Percentiles rank a stretch among this genome's conserved stretches.
phyloP scores from a whole-genome alignment of 64 coral and sea anemone genomes.

The Montipora sp. region DNA sequence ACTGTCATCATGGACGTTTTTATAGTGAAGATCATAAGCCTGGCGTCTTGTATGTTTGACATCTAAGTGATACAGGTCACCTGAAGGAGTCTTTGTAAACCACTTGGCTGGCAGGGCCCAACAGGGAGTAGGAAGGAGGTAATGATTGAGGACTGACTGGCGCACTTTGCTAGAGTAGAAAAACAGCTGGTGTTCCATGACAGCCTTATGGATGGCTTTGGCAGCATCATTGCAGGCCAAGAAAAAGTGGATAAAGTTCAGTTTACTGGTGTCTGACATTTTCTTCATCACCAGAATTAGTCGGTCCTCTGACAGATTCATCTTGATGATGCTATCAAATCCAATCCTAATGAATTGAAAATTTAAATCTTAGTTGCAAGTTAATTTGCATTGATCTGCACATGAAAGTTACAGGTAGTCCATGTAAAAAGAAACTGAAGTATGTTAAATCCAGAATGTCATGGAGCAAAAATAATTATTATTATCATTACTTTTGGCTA shows the following conservation, averaged over 20 bases:
- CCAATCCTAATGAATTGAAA: slow-evolving; percentile 72
- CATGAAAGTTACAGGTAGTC: no score
- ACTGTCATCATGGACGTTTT: slow-evolving; percentile 32
- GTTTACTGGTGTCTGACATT: slow-evolving; percentile 65
- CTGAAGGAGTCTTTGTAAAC: slow-evolving; percentile 80
- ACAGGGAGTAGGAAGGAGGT: slow-evolving; percentile 89
- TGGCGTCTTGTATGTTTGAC: slow-evolving; percentile 93
- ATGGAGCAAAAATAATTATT: no score
- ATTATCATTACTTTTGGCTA: no score
- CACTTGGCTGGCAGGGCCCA: slow-evolving; percentile 99
- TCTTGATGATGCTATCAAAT: slow-evolving; percentile 96
- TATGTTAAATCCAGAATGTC: no score
- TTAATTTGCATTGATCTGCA: no score
- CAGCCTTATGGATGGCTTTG: slow-evolving; percentile 97
- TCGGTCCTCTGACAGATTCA: slow-evolving; percentile 95
- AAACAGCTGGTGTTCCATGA: slow-evolving; percentile 95
- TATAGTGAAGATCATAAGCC: slow-evolving; percentile 92
- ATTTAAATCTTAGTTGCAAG: background rate
- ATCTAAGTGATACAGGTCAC: slow-evolving; percentile 95
- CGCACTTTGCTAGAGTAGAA: slow-evolving; percentile 95
- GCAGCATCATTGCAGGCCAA: slow-evolving; percentile 85
- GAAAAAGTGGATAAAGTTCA: slow-evolving; percentile 99
- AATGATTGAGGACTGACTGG: slow-evolving; percentile 92
- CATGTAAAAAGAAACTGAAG: no score
- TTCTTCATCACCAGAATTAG: slow-evolving; percentile 98